Percentiles rank a stretch among this genome's conserved stretches.
phyloP scores from a whole-genome alignment of 1,140 invertebrate species.

The Lerema accius region DNA sequence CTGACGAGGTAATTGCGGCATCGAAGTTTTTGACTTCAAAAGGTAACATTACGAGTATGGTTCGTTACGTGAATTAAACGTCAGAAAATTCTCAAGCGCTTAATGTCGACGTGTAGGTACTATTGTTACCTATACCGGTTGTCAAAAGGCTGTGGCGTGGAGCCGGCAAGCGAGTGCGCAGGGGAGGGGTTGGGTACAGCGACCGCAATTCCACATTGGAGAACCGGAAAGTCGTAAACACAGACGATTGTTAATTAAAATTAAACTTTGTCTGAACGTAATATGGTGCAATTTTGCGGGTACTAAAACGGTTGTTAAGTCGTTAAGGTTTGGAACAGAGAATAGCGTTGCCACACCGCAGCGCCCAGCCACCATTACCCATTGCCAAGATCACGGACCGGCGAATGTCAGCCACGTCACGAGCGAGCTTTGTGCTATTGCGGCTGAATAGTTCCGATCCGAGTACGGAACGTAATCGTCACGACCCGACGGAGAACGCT shows the following conservation, averaged over 20 bases:
- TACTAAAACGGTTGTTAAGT: slow-evolving; percentile 27
- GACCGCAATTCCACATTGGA: slow-evolving; percentile 61
- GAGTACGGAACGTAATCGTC: slow-evolving; percentile 58
- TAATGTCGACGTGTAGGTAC: slow-evolving; percentile 51
- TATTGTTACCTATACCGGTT: slow-evolving; percentile 73
- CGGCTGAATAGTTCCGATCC: slow-evolving; percentile 68
- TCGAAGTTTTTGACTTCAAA: slow-evolving; percentile 1
- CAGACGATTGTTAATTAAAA: slow-evolving; percentile 32
- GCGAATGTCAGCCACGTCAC: slow-evolving; percentile 81
- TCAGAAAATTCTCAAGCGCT: slow-evolving; percentile 74
- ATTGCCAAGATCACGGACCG: slow-evolving; percentile 81
- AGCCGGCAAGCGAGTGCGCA: slow-evolving; percentile 40
- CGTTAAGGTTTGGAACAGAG: slow-evolving; percentile 14
- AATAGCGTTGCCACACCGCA: slow-evolving; percentile 60
- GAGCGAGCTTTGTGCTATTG: slow-evolving; percentile 70
- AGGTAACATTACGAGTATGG: slow-evolving; percentile 43
- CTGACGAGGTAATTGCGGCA: not conserved
- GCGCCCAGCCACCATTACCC: slow-evolving; percentile 76
- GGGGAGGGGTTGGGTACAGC: slow-evolving; percentile 66
- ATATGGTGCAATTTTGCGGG: slow-evolving; percentile 18
- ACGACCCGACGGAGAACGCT: slow-evolving; percentile 43
- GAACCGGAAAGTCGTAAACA: not conserved
- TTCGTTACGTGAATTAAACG: slow-evolving; percentile 70
- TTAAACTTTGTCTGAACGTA: not conserved
- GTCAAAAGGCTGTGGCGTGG: slow-evolving; percentile 73